phyloP scores from a whole-genome alignment of 1,140 invertebrate genomes.

The Lerema accius region DNA sequence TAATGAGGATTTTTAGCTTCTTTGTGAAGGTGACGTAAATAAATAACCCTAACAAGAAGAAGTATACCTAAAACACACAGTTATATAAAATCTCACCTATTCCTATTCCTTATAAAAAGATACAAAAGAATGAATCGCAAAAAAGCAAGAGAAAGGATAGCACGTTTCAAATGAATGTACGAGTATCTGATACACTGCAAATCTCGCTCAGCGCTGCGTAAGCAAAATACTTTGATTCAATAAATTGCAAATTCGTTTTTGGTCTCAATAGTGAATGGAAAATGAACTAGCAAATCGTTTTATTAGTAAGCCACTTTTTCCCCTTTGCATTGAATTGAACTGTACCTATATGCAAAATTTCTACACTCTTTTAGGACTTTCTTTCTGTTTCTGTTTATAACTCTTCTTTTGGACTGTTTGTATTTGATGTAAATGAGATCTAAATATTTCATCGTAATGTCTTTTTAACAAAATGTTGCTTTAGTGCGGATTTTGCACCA shows the following conservation, averaged over 20 bases:
- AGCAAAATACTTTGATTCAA: constrained; percentile 18
- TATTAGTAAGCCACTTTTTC: constrained; percentile 11
- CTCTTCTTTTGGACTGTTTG: too few species aligned
- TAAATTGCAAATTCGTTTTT: constrained; percentile 25
- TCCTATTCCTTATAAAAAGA: constrained; percentile 11
- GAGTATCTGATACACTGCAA: constrained; percentile 20
- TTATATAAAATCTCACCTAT: not conserved
- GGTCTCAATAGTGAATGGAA: constrained; percentile 15
- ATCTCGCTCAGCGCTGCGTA: constrained; percentile 22
- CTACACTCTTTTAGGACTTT: too few species aligned
- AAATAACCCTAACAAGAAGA: too few species aligned
- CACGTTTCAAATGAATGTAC: constrained; percentile 40
- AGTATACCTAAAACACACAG: too few species aligned
- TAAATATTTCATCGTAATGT: too few species aligned
- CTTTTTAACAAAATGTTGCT: too few species aligned
- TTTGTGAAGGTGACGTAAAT: too few species aligned
- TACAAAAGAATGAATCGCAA: constrained; percentile 33
- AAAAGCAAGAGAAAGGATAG: constrained; percentile 35
- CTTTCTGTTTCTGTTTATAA: too few species aligned
- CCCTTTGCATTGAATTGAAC: constrained; percentile 9
- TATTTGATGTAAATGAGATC: too few species aligned
- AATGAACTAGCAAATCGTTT: constrained; percentile 20
- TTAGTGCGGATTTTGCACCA: too few species aligned
- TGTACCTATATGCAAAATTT: not conserved
- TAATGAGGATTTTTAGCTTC: too few species aligned